A percentile compares a stretch with the other conserved stretches of the same genome.
These are phyloP conservation scores for Charina bottae DNA, from an alignment of 2,113 vertebrate genomes.

Conservation along the genomic window DNA sequence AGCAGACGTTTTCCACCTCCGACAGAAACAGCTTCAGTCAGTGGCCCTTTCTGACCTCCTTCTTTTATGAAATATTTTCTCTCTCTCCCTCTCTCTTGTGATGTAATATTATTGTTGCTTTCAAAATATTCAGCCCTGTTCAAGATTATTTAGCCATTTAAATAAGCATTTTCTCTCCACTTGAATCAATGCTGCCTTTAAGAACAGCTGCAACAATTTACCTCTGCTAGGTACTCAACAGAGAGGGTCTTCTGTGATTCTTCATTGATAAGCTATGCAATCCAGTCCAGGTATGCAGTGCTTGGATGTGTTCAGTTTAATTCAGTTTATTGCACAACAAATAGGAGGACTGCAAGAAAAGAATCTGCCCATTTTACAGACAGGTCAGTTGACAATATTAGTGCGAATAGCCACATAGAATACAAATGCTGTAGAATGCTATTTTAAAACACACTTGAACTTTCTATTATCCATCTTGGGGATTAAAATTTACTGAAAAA, in stretches of 20 bases:
- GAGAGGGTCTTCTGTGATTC: background rate
- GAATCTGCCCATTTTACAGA: background rate
- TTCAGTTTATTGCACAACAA: conserved; percentile 6
- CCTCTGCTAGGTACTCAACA: background rate
- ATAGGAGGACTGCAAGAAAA: background rate
- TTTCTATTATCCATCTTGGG: background rate
- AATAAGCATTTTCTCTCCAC: background rate
- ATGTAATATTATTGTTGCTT: too few relatives aligned
- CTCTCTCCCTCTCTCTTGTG: background rate
- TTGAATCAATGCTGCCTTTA: background rate
- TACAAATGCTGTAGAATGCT: background rate
- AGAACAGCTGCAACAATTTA: background rate
- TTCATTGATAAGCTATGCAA: background rate
- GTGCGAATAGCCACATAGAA: too few relatives aligned
- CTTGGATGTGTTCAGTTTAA: background rate
- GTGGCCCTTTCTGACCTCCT: background rate
- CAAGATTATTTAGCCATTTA: background rate
- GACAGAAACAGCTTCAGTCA: background rate
- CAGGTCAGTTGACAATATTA: background rate
- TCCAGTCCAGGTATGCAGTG: background rate
- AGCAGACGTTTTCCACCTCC: background rate
- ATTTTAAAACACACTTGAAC: background rate
- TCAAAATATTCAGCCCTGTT: background rate
- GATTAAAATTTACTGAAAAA: background rate
- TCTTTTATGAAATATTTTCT: background rate